Percentiles rank a stretch among this genome's conserved stretches.
phyloP scores from a whole-genome alignment of 2,888 invertebrate genomes.

The Lasioglossum pauxillum region DNA sequence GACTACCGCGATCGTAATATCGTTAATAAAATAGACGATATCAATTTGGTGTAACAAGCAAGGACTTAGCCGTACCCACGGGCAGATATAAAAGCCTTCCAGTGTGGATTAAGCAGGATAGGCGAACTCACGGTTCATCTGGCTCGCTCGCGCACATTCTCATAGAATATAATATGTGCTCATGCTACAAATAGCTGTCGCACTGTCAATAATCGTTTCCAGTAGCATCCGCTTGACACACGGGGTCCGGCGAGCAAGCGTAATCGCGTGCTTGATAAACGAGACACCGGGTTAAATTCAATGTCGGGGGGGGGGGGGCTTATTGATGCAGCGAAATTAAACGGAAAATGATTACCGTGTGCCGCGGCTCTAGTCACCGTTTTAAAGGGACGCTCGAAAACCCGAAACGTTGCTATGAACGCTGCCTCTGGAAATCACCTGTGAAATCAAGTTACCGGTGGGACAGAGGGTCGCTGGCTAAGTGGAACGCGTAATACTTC shows the following conservation, averaged over 20 bases:
- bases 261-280: slow-evolving; percentile 19
- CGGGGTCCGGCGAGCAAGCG: neutral
- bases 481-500: slow-evolving; percentile 10
- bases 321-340: slow-evolving; percentile 45
- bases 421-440: slow-evolving; percentile 19
- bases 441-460: slow-evolving; percentile 42
- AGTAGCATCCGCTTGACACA: neutral
- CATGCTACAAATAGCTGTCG: neutral
- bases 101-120: neutral
- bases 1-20: neutral
- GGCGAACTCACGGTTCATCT: neutral
- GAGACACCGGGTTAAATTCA: slow-evolving; percentile 16
- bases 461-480: slow-evolving; percentile 16
- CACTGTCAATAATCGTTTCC: slow-evolving; percentile 17
- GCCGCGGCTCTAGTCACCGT: neutral
- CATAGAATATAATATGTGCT: neutral
- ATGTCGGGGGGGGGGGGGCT: slow-evolving; percentile 4
- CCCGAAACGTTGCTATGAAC: neutral
- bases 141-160: neutral
- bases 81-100: neutral
- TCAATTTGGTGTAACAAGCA: neutral
- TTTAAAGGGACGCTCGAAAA: slow-evolving; percentile 22
- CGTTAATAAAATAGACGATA: neutral
- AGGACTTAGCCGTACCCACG: neutral
- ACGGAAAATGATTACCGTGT: slow-evolving; percentile 45